Evolutionary conservation across 2,888 invertebrate genomes (phyloP).

Genomic region (Meliscaeva auricollis): DNA sequence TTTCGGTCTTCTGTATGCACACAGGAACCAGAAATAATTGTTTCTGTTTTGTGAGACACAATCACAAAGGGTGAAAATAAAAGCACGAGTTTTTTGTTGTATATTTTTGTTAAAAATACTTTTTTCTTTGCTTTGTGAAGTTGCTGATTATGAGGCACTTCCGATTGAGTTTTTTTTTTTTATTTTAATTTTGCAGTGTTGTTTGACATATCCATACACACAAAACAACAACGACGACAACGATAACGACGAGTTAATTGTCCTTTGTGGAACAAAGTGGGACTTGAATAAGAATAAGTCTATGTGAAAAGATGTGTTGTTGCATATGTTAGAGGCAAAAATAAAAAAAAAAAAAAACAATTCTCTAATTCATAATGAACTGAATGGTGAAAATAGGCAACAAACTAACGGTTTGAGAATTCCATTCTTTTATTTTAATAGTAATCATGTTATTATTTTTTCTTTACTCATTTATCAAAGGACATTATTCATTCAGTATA

Average conservation of each 20-base stretch:
- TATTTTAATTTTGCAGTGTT: constrained; percentile 34
- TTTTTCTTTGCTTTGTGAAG: constrained; percentile 57
- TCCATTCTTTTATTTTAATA: background rate
- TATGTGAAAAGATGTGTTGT: background rate
- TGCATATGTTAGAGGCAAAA: background rate
- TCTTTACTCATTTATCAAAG: constrained; percentile 9
- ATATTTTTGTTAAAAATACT: constrained; percentile 30
- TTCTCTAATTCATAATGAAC: constrained; percentile 27
- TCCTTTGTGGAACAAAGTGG: constrained; percentile 56
- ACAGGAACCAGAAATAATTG: constrained; percentile 75
- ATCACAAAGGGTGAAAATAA: constrained; percentile 38
- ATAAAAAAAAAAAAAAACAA: background rate
- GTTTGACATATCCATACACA: constrained; percentile 46
- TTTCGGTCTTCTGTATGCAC: background rate
- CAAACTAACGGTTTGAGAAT: constrained; percentile 5
- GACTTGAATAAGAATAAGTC: constrained; percentile 17
- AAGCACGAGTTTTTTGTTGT: constrained; percentile 26
- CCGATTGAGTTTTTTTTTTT: constrained; percentile 64
- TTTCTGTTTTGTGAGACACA: constrained; percentile 65
- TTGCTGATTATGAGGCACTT: constrained; percentile 72
- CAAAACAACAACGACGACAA: constrained; percentile 1
- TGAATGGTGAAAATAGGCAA: constrained; percentile 2
- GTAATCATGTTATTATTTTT: constrained; percentile 33
- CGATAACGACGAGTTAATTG: constrained; percentile 63
- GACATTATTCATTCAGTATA: background rate